These are phyloP conservation scores for Drosophila elegans DNA, from an alignment of 1,140 invertebrate species.

Conservation along the genomic window DNA sequence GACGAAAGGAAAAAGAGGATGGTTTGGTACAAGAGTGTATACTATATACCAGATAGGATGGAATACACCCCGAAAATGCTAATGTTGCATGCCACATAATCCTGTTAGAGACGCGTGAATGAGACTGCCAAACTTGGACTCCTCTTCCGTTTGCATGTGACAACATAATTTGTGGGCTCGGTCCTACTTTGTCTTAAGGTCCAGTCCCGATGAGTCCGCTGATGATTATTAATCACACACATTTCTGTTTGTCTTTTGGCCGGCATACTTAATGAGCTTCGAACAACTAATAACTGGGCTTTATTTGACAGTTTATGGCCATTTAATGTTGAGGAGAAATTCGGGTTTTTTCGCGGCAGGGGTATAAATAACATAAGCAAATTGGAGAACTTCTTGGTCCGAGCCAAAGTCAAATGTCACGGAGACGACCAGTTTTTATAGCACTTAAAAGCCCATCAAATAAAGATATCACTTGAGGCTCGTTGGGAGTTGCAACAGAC, in stretches of 20 bases:
- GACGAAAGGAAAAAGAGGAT: slow-evolving; percentile 27
- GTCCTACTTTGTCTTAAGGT: slow-evolving; percentile 49
- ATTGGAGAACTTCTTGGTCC: slow-evolving; percentile 23
- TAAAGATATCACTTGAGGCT: slow-evolving; percentile 49
- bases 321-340: slow-evolving; percentile 62
- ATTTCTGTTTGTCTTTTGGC: slow-evolving; percentile 52
- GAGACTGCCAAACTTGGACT: slow-evolving; percentile 35
- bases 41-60: neutral
- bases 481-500: slow-evolving; percentile 59
- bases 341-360: slow-evolving; percentile 2
- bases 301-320: slow-evolving; percentile 79
- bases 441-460: slow-evolving; percentile 66
- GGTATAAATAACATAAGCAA: slow-evolving; percentile 35
- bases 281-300: slow-evolving; percentile 65
- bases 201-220: slow-evolving; percentile 25
- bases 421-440: slow-evolving; percentile 31
- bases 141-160: slow-evolving; percentile 68
- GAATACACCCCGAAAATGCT: slow-evolving; percentile 47
- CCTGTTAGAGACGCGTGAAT: slow-evolving; percentile 76
- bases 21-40: slow-evolving; percentile 19
- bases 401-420: slow-evolving; percentile 62
- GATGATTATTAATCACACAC: slow-evolving; percentile 70
- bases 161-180: slow-evolving; percentile 80
- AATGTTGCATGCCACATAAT: slow-evolving; percentile 81
- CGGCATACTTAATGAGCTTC: slow-evolving; percentile 75